Percentiles rank a stretch among this genome's conserved stretches.
phyloP scores from a whole-genome alignment of 2,797 vertebrate species.

The Ciconia nigra region DNA sequence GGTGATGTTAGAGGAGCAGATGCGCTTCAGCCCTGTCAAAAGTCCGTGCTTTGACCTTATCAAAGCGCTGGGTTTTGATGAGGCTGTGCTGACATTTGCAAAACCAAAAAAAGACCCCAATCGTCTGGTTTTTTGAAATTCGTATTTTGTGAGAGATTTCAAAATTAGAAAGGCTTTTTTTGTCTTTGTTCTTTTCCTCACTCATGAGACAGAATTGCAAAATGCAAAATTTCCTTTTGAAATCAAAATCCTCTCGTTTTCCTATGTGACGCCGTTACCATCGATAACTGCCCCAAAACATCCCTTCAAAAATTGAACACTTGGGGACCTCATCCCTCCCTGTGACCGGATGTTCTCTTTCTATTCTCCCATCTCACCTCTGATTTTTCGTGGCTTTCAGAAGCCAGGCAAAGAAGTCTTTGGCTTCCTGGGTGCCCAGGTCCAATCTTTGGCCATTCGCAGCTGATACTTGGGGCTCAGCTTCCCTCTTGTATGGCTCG shows the following conservation, averaged over 20 bases:
- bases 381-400: neutral
- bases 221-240: neutral
- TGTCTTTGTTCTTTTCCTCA: no score
- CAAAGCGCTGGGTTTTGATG: neutral
- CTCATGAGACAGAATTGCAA: neutral
- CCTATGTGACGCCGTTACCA: rapidly evolving
- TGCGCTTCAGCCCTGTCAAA: neutral
- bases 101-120: neutral
- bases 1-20: neutral
- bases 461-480: neutral
- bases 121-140: neutral
- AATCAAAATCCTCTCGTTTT: neutral
- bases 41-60: neutral
- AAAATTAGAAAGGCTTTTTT: neutral
- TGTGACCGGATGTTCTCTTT: neutral
- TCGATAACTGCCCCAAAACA: neutral
- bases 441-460: neutral
- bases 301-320: rapidly evolving
- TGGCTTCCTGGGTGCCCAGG: neutral
- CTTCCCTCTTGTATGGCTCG: neutral
- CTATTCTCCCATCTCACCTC: neutral
- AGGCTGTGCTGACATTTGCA: neutral
- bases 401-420: conserved; percentile 19
- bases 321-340: neutral
- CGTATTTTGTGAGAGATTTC: neutral